phyloP scores from a whole-genome alignment of 2,888 invertebrate species.

The Callinectes sapidus region DNA sequence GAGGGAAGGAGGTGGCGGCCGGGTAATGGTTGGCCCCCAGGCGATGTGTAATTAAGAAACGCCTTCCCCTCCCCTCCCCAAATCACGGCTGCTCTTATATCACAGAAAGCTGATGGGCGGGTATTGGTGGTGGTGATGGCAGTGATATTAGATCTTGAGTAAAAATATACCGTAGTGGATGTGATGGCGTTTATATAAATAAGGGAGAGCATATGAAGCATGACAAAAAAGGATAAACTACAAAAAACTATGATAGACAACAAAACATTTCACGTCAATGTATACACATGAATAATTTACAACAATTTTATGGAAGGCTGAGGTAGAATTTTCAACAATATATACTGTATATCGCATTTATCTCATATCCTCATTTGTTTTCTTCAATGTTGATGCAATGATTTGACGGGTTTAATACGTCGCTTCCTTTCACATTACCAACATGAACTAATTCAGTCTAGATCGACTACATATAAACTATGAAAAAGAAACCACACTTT shows the following conservation, averaged over 20 bases:
- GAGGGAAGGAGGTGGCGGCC: slow-evolving; percentile 10
- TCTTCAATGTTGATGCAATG: neutral
- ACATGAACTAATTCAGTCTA: neutral
- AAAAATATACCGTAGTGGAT: neutral
- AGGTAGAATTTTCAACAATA: neutral
- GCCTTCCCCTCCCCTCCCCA: slow-evolving; percentile 13
- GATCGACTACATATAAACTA: neutral
- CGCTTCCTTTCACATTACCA: neutral
- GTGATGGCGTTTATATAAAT: neutral
- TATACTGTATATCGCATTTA: neutral
- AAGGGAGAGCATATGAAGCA: neutral
- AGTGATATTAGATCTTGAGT: neutral
- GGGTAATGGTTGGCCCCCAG: slow-evolving; percentile 23
- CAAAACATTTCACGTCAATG: neutral
- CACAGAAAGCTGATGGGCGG: neutral
- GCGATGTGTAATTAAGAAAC: slow-evolving; percentile 27
- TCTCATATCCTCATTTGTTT: neutral
- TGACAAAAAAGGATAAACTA: neutral
- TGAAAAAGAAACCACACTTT: neutral
- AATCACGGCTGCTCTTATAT: slow-evolving; percentile 23
- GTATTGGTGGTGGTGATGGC: neutral
- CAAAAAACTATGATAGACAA: neutral
- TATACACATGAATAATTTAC: neutral
- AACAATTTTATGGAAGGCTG: neutral
- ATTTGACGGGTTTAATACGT: neutral